Conservation (phyloP, 1,140 invertebrate genomes). For the Parasteatoda tepidariorum region DNA sequence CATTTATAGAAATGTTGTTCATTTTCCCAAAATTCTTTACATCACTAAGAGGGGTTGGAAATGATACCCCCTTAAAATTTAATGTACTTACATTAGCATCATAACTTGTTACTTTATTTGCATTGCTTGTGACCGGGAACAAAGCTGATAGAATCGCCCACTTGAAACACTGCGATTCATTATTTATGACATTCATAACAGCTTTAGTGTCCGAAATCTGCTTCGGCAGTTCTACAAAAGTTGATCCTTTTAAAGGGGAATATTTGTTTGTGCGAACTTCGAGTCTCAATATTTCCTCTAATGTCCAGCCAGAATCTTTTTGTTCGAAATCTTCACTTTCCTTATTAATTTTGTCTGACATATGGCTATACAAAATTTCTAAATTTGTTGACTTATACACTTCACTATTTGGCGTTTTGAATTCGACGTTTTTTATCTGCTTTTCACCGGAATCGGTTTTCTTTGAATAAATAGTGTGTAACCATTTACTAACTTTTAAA, state of each 20-base stretch:
- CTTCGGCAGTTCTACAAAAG: background rate
- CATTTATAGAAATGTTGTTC: too few species aligned
- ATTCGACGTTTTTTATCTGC: background rate
- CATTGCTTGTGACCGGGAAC: background rate
- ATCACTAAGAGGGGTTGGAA: background rate
- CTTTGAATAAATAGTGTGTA: too few species aligned
- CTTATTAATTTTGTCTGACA: background rate
- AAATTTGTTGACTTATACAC: background rate
- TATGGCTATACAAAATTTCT: background rate
- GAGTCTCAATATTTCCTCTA: too few species aligned
- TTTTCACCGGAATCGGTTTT: too few species aligned
- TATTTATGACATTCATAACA: background rate
- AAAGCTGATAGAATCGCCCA: background rate
- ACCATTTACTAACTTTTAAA: too few species aligned
- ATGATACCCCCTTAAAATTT: background rate
- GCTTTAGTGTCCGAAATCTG: background rate
- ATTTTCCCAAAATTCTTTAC: background rate
- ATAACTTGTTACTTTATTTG: background rate
- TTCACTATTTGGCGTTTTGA: background rate
- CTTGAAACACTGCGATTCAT: background rate
- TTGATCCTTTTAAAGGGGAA: too few species aligned
- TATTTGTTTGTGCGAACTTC: too few species aligned
- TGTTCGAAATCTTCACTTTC: too few species aligned
- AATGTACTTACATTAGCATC: background rate
- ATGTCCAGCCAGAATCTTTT: too few species aligned